Evolutionary conservation across 2,888 invertebrate species (phyloP).

Genomic region (Operophtera brumata): DNA sequence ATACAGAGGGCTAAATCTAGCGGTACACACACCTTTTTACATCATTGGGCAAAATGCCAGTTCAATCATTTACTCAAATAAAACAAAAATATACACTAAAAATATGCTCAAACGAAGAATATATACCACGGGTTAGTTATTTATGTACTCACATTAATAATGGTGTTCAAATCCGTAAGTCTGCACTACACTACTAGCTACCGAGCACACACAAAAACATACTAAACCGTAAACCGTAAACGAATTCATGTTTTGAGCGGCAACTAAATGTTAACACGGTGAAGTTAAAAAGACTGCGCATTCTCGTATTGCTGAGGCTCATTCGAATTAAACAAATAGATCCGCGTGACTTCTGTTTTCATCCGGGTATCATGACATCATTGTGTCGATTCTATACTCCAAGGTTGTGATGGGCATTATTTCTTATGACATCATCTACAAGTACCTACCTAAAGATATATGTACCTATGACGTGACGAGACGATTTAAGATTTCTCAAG

Average conservation of each 20-base stretch:
- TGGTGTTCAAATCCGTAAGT: background rate
- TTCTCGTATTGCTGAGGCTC: background rate
- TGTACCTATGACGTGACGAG: too few relatives aligned
- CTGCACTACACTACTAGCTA: background rate
- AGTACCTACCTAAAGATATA: too few relatives aligned
- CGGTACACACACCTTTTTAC: too few relatives aligned
- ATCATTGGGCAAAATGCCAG: too few relatives aligned
- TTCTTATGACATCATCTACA: conserved; percentile 11
- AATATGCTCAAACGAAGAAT: too few relatives aligned
- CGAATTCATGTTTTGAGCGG: conserved; percentile 47
- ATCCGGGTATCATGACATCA: conserved; percentile 7
- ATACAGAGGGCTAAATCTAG: too few relatives aligned
- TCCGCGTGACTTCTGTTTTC: background rate
- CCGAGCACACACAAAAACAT: conserved; percentile 22
- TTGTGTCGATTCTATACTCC: conserved; percentile 1
- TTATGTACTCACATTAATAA: too few relatives aligned
- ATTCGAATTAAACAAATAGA: background rate
- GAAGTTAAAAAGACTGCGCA: conserved; percentile 19
- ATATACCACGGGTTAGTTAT: too few relatives aligned
- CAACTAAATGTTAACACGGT: conserved; percentile 37
- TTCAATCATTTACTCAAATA: too few relatives aligned
- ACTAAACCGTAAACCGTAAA: too few relatives aligned
- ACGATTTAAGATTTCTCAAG: too few relatives aligned
- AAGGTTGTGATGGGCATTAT: conserved; percentile 8
- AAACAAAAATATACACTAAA: too few relatives aligned